Evolutionary conservation across 2,797 vertebrate genomes (phyloP), one percentile per base, ranked within the genome.

Genomic region (Psittacula derbiana): DNA sequence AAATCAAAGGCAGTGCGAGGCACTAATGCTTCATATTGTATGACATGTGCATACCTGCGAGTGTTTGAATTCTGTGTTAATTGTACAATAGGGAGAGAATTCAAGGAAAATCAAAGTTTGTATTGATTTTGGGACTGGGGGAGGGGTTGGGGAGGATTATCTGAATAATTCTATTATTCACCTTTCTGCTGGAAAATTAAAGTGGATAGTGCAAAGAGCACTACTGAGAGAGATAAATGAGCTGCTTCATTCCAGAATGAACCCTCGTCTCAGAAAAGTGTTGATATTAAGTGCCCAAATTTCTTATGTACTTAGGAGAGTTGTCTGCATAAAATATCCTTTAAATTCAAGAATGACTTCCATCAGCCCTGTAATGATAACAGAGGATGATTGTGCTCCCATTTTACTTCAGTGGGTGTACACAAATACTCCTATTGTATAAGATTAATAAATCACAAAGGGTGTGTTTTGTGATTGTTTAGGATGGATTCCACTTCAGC

Each of bases 181-280:
- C 92, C 94, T 96, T 94, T 95, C 97, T 92, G 78, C 83, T 91
- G 78, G 92, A 97, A 96, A 96, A 96, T 90, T 96, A 78, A 96
- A 95, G 93, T 82, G 90, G 95, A 94, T 96, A 91, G 93, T 82
- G 88, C 58, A 76, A 90, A 95, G 86, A 90, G 91, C 86, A 76
- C 90, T 86, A 80, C 92, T 78, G 95, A 85, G 95, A 86, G 93
- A 93, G 92, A 95, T 95, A 94, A 96, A 93, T 72, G 90, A 93
- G 93, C 78, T 91, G 87, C 88, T 94, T 90, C 92, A 28, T 91
- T 94, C 83, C 69, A 67, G 88, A 94, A 91, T 84, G 90, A 93
- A 86, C 84, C 90, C 89, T 86, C 10, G 0, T 92, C 92, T 88
- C 43, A 17, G 84, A 43, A 96, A 88, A 89, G 80, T 88, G 91